phyloP scores from a whole-genome alignment of 2,888 invertebrate genomes.

The Rhagonycha fulva region DNA sequence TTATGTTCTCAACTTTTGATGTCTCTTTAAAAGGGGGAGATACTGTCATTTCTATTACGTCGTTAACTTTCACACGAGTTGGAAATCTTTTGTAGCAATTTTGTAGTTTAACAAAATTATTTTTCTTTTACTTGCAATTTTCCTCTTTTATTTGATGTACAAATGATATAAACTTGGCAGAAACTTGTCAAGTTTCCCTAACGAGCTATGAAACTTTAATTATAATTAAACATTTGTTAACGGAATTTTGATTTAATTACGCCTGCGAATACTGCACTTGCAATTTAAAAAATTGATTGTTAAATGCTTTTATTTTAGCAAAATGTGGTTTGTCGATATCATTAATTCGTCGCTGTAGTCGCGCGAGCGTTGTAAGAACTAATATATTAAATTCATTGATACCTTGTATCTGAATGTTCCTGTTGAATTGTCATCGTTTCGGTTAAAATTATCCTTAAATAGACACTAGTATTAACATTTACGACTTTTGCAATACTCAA shows the following conservation, averaged over 20 bases:
- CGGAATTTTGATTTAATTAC: too few species aligned
- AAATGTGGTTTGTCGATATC: too few species aligned
- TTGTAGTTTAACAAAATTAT: neutral
- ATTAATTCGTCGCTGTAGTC: too few species aligned
- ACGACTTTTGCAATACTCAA: neutral
- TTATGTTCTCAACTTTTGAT: constrained; percentile 27
- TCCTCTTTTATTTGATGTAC: neutral
- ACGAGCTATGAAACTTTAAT: neutral
- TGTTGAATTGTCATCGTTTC: neutral
- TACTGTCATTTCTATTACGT: constrained; percentile 20
- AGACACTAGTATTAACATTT: neutral
- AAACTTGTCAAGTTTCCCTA: neutral
- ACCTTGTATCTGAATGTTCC: neutral
- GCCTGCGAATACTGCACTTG: too few species aligned
- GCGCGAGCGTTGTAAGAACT: too few species aligned
- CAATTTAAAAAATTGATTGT: too few species aligned
- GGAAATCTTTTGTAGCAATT: neutral
- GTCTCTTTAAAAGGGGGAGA: constrained; percentile 17
- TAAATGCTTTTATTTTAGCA: too few species aligned
- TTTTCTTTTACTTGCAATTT: neutral
- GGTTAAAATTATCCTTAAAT: neutral
- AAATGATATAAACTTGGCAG: neutral
- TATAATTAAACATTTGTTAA: neutral
- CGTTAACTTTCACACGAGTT: constrained; percentile 22
- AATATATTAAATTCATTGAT: neutral